A percentile compares a stretch with the other conserved stretches of the same genome.
phyloP scores from a whole-genome alignment of 2,797 vertebrate genomes.

The Alectoris magna region DNA sequence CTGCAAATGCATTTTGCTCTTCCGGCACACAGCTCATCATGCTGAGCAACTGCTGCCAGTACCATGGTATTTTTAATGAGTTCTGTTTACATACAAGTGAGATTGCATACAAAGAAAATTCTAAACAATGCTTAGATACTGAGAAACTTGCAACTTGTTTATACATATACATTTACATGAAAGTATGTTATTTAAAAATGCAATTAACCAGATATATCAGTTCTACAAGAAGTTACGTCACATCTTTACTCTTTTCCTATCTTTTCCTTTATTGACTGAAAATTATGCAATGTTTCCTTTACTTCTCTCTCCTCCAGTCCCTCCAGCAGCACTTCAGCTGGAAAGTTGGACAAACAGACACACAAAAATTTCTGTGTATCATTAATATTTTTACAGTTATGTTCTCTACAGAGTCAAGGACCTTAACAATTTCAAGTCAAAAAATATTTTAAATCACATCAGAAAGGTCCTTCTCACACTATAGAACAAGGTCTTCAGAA shows the following conservation, averaged over 20 bases:
- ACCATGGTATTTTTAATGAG: neutral
- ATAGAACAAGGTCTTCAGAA: neutral
- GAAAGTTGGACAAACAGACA: neutral
- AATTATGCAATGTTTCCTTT: neutral
- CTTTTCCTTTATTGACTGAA: neutral
- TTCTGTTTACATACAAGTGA: accelerated
- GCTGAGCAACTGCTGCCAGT: no score
- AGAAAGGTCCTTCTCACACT: neutral
- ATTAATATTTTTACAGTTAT: neutral
- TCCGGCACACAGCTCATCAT: no score
- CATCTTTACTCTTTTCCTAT: neutral
- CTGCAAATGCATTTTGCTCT: no score
- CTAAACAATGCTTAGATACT: neutral
- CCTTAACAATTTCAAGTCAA: neutral
- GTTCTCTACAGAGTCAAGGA: neutral
- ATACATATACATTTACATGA: neutral
- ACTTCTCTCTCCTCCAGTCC: neutral
- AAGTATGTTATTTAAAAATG: neutral
- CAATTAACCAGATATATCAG: neutral
- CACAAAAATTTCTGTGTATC: neutral
- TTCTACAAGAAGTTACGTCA: neutral
- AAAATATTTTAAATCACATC: neutral
- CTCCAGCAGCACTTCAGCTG: neutral
- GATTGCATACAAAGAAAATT: neutral
- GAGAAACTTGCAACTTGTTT: neutral